Base-by-base conservation (phyloP, 2,888 invertebrate species). In the Tetheella fluctuosa region DNA sequence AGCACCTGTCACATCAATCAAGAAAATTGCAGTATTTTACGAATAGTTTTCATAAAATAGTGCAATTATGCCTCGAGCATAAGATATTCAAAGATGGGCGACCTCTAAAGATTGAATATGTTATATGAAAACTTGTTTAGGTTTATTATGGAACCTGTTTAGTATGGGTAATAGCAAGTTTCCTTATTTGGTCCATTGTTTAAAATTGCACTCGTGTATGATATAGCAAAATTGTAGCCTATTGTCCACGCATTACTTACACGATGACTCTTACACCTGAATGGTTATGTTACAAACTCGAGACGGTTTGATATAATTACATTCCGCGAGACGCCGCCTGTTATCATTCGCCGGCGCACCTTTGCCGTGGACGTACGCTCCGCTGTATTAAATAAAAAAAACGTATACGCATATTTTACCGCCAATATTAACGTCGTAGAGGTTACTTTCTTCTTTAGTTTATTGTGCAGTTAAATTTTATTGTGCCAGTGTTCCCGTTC, bases 261-360 rank as follows among this genome's bases (percentile, higher is more conserved):
- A 63, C 65, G 65, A 58, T 72, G 73, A 75, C 69, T 71, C 62
- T 64, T 74, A 70, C 65, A 78, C 77, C 76, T 74, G 71, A 56
- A 59, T 54, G 60, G 62, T 56, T 63, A 63, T 62, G 64, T 58
- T 59, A 63, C 65, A 68, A 68, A 59, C 61, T 61, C 61, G 55
- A 63, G 62, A 63, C 63, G 42, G 60, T 52, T 75, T 76, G 70
- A 77, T 73, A 76, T 76, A 76, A 77, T 80, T 80, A 75, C 76
- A 72, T 64, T 64, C 65, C 70, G 71, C 64, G 63, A 64, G 64
- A 68, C 70, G 59, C 70, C 68, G 68, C 63, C 70, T 78, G 79
- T 89, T 88, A 86, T 87, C 88, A 86, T 82, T 81, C 84, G 71
- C 77, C 82, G 83, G 72, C 81, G 73, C 70, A 73, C 70, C 72